Evolutionary conservation across 2,113 vertebrate species (phyloP).

Genomic region (Morone chrysops): DNA sequence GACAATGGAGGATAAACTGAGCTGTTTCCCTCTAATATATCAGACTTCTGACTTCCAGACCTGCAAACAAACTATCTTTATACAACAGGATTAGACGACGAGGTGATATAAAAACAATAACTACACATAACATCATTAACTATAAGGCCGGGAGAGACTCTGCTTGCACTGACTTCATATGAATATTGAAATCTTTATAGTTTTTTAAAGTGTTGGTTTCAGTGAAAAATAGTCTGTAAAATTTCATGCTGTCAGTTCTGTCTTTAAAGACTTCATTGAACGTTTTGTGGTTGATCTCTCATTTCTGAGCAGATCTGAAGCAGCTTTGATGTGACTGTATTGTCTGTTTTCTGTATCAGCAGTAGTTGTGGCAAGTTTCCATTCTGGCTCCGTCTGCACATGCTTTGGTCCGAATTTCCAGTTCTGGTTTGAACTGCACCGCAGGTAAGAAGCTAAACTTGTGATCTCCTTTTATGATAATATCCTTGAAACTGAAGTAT

Average conservation of each 20-base stretch:
- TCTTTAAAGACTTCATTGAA: not conserved
- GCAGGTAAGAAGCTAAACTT: constrained; percentile 19
- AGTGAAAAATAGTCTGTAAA: too few relatives aligned
- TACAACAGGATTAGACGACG: not conserved
- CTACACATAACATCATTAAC: not conserved
- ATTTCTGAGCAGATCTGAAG: not conserved
- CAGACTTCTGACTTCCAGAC: not conserved
- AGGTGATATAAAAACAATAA: not conserved
- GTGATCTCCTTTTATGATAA: too few relatives aligned
- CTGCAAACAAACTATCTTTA: not conserved
- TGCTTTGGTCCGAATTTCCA: not conserved
- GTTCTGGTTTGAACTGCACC: constrained; percentile 8
- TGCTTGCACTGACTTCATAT: not conserved
- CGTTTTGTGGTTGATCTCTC: not conserved
- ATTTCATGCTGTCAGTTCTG: not conserved
- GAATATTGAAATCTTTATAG: too few relatives aligned
- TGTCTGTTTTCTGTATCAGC: not conserved
- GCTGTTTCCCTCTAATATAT: not conserved
- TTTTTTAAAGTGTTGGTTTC: not conserved
- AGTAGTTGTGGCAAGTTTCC: constrained; percentile 22
- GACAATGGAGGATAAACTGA: not conserved
- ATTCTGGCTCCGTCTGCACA: not conserved
- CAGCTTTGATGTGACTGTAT: not conserved
- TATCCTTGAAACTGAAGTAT: not conserved
- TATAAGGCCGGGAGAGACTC: not conserved